Base-by-base conservation (phyloP, 2,797 vertebrate species). In the Manis pentadactyla region DNA sequence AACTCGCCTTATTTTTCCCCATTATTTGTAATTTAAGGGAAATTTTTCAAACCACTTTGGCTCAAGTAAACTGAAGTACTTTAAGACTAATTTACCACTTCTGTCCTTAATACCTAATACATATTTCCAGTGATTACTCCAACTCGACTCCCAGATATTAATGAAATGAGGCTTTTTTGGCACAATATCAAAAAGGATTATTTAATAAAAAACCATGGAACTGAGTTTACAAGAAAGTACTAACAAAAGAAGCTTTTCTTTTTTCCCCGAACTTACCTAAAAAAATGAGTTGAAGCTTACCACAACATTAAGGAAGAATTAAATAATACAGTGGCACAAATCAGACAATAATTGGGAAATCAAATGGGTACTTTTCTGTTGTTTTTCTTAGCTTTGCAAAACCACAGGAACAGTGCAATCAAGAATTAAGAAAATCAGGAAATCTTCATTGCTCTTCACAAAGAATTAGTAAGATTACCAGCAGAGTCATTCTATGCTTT, bases 401-500 rank as follows among this genome's bases (percentile, higher is more conserved):
- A 5, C 64, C 89, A 87, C 42, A 94, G 37, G 95, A 95, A 96
- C 87, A 87, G 81, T 96, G 86, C 87, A 37, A 87, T 81, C 77
- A 92, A 96, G 88, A 68, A 88, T 51, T 51, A 95, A 93, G 87
- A 81, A 97, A 92, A 95, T 51, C 86, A 74, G 96, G 93, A 97
- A 95, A 94, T 94, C 77, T 93, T 73, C 39, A 71, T 39, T 85
- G 39, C 68, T 90, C 68, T 93, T 89, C 49, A 93, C 82, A 94
- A 91, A 95, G 90, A 89, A 96, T 79, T 96, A 97, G 84, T 93
- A 93, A 71, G 95, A 97, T 96, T 96, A 94, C 66, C n/a, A 89
- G 82, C 9, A 18, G 31, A 95, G 88, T 69, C 34, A 49, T 92
- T 87, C 68, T 57, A 46, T 59, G 59, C 74, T 92, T 97, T 98